phyloP scores from a whole-genome alignment of 2,888 invertebrate genomes.

The Dinocampus coccinellae region DNA sequence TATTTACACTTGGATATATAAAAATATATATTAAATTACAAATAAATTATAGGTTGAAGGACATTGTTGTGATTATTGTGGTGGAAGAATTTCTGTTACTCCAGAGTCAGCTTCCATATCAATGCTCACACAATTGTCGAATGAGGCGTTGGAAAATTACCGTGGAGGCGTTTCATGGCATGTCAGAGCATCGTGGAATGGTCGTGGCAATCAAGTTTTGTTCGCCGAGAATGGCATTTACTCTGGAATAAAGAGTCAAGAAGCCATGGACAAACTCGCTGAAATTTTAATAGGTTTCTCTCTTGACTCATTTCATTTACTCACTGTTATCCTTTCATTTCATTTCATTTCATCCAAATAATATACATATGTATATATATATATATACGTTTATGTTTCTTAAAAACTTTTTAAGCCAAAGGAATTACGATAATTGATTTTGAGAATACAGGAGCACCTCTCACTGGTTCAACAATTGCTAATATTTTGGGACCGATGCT shows the following conservation, averaged over 20 bases:
- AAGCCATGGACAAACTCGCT: conserved; percentile 51
- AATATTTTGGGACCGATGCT: conserved; percentile 53
- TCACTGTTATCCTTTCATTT: background rate
- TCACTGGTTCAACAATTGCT: conserved; percentile 47
- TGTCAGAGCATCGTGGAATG: conserved; percentile 53
- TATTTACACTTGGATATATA: background rate
- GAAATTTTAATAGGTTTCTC: conserved; percentile 25
- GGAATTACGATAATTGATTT: background rate
- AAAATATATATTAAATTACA: conserved; percentile 17
- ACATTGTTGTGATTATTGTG: conserved; percentile 65
- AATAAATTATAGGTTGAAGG: conserved; percentile 58
- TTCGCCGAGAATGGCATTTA: conserved; percentile 57
- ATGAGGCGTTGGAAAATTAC: conserved; percentile 49
- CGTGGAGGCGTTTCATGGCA: conserved; percentile 55
- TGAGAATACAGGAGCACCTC: conserved; percentile 52
- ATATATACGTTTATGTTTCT: conserved; percentile 29
- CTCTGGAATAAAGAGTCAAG: conserved; percentile 50
- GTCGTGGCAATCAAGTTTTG: conserved; percentile 54
- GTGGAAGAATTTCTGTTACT: conserved; percentile 54
- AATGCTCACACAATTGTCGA: conserved; percentile 47
- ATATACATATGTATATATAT: background rate
- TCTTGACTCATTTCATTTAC: conserved; percentile 2
- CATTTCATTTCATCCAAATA: background rate
- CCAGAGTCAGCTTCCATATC: conserved; percentile 45
- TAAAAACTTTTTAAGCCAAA: background rate